Base-by-base conservation (phyloP, 2,888 invertebrate species). In the Dione juno region DNA sequence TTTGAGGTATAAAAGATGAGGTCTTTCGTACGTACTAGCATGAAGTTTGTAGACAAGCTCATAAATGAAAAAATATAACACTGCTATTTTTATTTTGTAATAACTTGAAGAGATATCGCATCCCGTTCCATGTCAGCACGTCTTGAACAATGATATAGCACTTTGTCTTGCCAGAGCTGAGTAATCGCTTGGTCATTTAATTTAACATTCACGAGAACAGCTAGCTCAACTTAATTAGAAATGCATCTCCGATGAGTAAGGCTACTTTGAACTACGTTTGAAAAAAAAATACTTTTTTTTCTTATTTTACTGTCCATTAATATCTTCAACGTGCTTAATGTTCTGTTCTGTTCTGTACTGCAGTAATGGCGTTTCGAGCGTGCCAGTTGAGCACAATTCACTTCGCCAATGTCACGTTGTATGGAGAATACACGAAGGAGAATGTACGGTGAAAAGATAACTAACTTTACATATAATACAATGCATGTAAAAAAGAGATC, bases 191-290 rank as follows among this genome's bases (percentile, higher is more conserved):
- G 21, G 45, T 61, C 61, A 68, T 63, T 68, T 53, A 43, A 63
- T 63, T 63, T 37, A 52, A 63, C 63, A 52, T 61, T 68, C 52
- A 61, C 52, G 19, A 43, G 28, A 68, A 37, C 67, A 53, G 61
- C 64, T 19, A 63, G 52, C 28, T 19, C 53, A 37, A 52, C 53
- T 61, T 68, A 68, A 68, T 68, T 61, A 61, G 61, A 52, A 61
- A 19, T 59, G 16, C 67, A 52, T 68, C 45, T 63, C 0, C 13
- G 16, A 64, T 40, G 14, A 52, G 6, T 13, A 1, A n/a, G n/a
- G n/a, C n/a, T n/a, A n/a, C n/a, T n/a, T n/a, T n/a, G n/a, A n/a
- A n/a, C n/a, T n/a, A 16, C 3, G 7, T 50, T 37, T 3, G n/a
- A 52, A 52, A 64, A 43, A 28, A 21, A 59, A 41, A 43, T 14